Base-by-base conservation (phyloP, 2,888 invertebrate species). In the Drosophila neotestacea region DNA sequence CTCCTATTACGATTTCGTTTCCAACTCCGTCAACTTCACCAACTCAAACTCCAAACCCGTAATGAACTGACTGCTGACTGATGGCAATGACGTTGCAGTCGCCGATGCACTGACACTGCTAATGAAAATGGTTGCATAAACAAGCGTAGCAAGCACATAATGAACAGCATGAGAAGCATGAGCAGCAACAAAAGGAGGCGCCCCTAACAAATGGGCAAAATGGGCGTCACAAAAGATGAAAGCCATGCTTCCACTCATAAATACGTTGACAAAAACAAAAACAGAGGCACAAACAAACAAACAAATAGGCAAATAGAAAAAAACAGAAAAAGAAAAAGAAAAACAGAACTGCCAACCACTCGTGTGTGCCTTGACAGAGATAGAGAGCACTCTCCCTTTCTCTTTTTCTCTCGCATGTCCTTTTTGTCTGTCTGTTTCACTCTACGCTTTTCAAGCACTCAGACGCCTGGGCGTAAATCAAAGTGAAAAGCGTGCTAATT, bases 401-500 rank as follows among this genome's bases (percentile, higher is more conserved):
- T 65, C 62, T 55, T 46, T 67, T 52, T 62, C 66, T 62, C 13
- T 27, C 39, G 51, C 52, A 11, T 38, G 32, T 64, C 48, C 41
- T 36, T 44, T 55, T 62, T 22, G 52, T 68, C 60, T 41, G 42
- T 27, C 61, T 55, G 68, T 66, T 52, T 68, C 68, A 68, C 64
- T 67, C 68, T 50, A 48, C 50, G 67, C 67, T 64, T 71, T 74
- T 81, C 74, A 73, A 71, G 71, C 61, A 77, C 77, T 72, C 85
- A 61, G 76, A 68, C 72, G 72, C 65, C 78, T 76, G 85, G 68
- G 76, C 88, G 81, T 85, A 81, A 88, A 88, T 84, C 84, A 85
- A 86, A 89, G 89, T 87, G 88, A 87, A 87, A 85, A 86, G 88
- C 88, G 76, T 89, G 89, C 89, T 86, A 86, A 86, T 86, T 86